These are phyloP conservation scores for Indicator indicator DNA, from an alignment of 2,113 vertebrate species.

Conservation along the genomic window DNA sequence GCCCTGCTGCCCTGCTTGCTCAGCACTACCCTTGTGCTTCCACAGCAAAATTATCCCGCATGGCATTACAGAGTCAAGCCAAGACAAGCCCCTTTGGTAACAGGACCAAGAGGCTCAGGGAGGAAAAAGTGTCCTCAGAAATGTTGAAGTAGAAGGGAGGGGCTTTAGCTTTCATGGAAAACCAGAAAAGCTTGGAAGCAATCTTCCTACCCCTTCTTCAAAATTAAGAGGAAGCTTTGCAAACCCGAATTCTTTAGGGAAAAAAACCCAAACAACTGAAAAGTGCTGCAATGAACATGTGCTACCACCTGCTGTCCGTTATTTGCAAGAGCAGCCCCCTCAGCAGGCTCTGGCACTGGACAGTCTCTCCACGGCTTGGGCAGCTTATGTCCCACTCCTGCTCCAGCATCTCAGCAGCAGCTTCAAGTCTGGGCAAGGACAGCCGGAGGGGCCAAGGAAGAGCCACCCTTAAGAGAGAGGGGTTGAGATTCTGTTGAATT, in stretches of 20 bases:
- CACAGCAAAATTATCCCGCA: background rate
- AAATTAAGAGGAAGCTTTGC: background rate
- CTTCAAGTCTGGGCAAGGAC: background rate
- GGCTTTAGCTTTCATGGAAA: background rate
- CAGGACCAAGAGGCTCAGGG: accelerated
- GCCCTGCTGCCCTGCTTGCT: background rate
- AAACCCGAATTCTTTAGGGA: background rate
- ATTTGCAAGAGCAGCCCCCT: slow-evolving; percentile 14
- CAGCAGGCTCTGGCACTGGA: background rate
- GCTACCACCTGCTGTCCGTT: slow-evolving; percentile 60
- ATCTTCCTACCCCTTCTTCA: background rate
- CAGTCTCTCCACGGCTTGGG: accelerated
- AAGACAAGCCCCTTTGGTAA: background rate
- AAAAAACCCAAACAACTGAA: background rate
- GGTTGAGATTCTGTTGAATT: background rate
- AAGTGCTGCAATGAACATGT: slow-evolving; percentile 13
- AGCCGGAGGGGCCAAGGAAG: background rate
- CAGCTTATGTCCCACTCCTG: background rate
- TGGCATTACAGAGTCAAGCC: background rate
- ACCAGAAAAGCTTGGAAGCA: background rate
- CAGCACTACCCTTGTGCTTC: background rate
- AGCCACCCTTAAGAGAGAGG: background rate
- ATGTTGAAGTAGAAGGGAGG: background rate
- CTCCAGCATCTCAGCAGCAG: background rate
- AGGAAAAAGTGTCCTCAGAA: background rate